A percentile compares a stretch with the other conserved stretches of the same genome.
These are phyloP conservation scores for Rhynchonycteris naso DNA, from an alignment of 2,797 vertebrate species.

Conservation along the genomic window DNA sequence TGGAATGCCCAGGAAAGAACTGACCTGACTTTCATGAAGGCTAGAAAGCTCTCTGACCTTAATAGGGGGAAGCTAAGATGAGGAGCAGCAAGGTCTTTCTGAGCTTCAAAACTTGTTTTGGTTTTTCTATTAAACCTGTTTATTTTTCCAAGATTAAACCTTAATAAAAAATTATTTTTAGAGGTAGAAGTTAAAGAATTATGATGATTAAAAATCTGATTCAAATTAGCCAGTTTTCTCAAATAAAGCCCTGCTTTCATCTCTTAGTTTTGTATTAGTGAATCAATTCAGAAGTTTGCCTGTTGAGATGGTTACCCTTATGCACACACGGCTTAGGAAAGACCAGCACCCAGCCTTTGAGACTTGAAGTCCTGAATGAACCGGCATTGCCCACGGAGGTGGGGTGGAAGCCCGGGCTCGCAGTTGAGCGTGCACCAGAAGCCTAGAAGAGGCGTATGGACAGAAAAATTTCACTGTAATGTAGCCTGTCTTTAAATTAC, in stretches of 20 bases:
- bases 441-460: too few species aligned
- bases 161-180: constrained; percentile 18
- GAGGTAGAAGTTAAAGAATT: background rate
- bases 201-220: background rate
- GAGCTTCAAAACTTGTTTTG: background rate
- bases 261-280: background rate
- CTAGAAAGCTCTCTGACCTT: background rate
- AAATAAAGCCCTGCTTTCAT: background rate
- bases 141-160: background rate
- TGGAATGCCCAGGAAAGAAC: background rate
- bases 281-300: background rate
- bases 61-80: background rate
- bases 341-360: too few species aligned
- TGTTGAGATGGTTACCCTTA: too few species aligned
- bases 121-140: background rate
- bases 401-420: too few species aligned
- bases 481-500: background rate
- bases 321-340: too few species aligned
- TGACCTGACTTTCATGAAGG: background rate
- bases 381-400: too few species aligned
- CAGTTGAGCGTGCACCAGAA: too few species aligned
- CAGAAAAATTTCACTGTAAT: background rate
- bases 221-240: background rate
- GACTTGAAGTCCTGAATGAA: too few species aligned
- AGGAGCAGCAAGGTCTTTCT: background rate